These are phyloP conservation scores for Stenchaetothrips biformis DNA, from an alignment of 2,888 invertebrate genomes.

Conservation along the genomic window DNA sequence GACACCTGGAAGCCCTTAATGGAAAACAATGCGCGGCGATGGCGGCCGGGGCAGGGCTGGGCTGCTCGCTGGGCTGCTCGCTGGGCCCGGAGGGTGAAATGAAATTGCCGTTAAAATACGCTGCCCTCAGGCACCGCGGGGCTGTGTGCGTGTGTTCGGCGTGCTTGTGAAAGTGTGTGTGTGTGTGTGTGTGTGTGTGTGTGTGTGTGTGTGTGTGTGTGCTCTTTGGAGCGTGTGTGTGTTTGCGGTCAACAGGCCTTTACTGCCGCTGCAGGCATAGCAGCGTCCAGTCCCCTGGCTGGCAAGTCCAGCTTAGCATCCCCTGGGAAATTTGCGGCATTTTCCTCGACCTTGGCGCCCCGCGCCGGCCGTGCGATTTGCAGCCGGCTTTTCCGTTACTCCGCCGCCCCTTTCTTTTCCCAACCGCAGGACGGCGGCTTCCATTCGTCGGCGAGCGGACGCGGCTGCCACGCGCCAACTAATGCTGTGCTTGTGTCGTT, in stretches of 20 bases:
- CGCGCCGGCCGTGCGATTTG: not conserved
- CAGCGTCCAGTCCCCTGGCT: no score
- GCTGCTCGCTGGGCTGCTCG: not conserved
- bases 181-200: not conserved
- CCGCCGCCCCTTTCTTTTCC: no score
- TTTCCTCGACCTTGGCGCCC: not conserved
- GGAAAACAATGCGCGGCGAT: not conserved
- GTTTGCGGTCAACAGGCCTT: not conserved
- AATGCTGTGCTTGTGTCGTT: not conserved
- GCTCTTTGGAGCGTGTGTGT: not conserved
- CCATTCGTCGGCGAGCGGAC: not conserved
- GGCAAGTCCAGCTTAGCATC: not conserved
- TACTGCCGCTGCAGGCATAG: not conserved
- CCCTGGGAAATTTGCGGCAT: not conserved
- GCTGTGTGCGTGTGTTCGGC: not conserved
- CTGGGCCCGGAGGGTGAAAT: not conserved
- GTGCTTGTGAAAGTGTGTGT: not conserved
- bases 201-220: not conserved
- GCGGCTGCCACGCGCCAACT: not conserved
- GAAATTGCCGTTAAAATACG: no score
- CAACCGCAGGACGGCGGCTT: not conserved
- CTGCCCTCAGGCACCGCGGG: not conserved
- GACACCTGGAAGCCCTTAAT: no score
- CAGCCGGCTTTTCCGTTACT: no score
- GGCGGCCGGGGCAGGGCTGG: not conserved